A percentile compares a stretch with the other conserved stretches of the same genome.
These are phyloP conservation scores for Dusona sp. DNA, from an alignment of 2,888 invertebrate genomes.

Conservation along the genomic window DNA sequence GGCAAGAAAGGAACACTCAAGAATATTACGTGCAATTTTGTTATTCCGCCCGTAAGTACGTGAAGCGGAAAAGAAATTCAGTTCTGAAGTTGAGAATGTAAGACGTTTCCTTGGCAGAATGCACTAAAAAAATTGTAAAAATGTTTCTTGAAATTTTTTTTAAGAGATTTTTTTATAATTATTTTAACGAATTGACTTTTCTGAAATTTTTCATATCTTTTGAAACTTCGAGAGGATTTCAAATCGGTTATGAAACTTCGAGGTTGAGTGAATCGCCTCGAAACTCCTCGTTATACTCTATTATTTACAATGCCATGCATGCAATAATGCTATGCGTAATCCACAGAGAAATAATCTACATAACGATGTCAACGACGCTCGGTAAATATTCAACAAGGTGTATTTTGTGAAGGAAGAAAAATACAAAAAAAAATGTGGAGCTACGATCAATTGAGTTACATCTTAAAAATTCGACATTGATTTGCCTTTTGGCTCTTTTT, in stretches of 20 bases:
- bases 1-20: slow-evolving; percentile 43
- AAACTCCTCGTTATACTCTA: not conserved
- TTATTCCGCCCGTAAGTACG: slow-evolving; percentile 15
- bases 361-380: too few relatives aligned
- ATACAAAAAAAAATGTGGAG: not conserved
- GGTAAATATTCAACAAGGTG: too few relatives aligned
- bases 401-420: not conserved
- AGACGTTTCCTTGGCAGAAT: not conserved
- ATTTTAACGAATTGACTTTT: not conserved
- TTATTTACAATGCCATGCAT: not conserved
- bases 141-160: not conserved
- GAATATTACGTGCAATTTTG: slow-evolving; percentile 59
- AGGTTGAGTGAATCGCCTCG: not conserved
- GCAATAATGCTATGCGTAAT: too few relatives aligned
- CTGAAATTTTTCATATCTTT: not conserved
- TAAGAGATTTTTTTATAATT: not conserved
- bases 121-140: not conserved
- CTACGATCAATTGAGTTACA: not conserved
- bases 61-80: slow-evolving; percentile 20
- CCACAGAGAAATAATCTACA: too few relatives aligned
- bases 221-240: not conserved
- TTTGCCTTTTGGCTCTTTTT: not conserved
- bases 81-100: slow-evolving; percentile 10
- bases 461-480: not conserved
- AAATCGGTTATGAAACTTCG: not conserved